A percentile compares a stretch with the other conserved stretches of the same genome.
Conservation (phyloP, 2,888 invertebrate genomes). For the Andrena bucephala region DNA sequence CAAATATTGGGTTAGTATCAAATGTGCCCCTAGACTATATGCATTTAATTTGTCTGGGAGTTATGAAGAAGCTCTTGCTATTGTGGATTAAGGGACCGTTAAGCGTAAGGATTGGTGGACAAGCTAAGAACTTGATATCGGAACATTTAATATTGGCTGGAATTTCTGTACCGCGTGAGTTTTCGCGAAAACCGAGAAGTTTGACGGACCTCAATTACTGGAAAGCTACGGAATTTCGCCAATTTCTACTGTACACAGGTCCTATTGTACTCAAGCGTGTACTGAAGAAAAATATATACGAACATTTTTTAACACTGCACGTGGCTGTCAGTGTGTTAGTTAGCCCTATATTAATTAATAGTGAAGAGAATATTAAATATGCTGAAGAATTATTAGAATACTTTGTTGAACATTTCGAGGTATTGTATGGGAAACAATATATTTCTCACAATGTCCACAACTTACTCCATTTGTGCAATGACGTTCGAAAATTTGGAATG, state of each 20-base stretch:
- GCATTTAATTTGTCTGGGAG: no score
- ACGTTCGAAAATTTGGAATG: neutral
- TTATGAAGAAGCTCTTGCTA: no score
- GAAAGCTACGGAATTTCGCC: neutral
- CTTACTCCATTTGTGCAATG: neutral
- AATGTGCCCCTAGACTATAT: no score
- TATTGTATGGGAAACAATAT: slow-evolving; percentile 1
- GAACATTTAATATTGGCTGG: neutral
- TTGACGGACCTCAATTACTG: neutral
- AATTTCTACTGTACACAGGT: neutral
- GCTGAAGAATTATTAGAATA: neutral
- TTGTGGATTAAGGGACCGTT: no score
- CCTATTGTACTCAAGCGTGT: neutral
- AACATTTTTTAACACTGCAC: slow-evolving; percentile 4
- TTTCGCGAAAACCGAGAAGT: neutral
- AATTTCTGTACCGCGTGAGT: neutral
- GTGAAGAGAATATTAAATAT: no score
- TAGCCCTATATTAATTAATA: neutral
- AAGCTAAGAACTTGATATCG: neutral
- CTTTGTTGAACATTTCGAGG: neutral
- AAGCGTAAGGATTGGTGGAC: no score
- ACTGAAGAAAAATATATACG: neutral
- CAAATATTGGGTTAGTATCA: no score
- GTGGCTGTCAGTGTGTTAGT: neutral
- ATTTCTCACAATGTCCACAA: neutral